These are phyloP conservation scores for Anastrepha obliqua DNA, from an alignment of 1,140 invertebrate genomes.

Conservation along the genomic window DNA sequence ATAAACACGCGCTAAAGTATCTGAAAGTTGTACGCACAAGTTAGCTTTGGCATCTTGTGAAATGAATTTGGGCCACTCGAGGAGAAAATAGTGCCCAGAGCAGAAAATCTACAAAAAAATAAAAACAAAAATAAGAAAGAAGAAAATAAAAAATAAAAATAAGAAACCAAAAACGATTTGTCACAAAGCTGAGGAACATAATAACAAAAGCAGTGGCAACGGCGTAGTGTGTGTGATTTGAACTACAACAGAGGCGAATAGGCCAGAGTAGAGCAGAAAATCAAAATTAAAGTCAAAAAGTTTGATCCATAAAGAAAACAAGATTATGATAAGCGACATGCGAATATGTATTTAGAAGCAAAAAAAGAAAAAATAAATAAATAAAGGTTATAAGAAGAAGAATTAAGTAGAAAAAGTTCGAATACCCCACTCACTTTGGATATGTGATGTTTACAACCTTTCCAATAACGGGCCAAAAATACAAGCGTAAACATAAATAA, in stretches of 20 bases:
- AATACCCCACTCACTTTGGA: too few species aligned
- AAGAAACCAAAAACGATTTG: neutral
- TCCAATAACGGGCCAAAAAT: too few species aligned
- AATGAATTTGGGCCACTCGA: neutral
- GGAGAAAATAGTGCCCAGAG: neutral
- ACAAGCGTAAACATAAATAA: neutral
- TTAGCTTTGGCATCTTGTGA: neutral
- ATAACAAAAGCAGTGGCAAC: neutral
- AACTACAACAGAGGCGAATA: neutral
- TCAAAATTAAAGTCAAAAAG: slow-evolving; percentile 16
- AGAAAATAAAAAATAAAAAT: neutral
- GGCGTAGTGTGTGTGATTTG: neutral
- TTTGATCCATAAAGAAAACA: neutral
- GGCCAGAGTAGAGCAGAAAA: neutral
- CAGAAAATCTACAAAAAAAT: neutral
- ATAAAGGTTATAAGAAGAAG: too few species aligned
- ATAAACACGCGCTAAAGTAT: slow-evolving; percentile 45
- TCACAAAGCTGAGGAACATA: neutral
- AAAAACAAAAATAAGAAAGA: neutral
- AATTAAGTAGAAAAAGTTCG: too few species aligned
- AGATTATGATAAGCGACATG: too few species aligned
- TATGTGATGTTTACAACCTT: neutral
- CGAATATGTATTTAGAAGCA: too few species aligned
- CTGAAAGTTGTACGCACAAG: neutral
- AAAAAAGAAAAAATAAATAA: too few species aligned